Percentiles rank a stretch among this genome's conserved stretches.
These are phyloP conservation scores for Hydropsyche tenuis DNA, from an alignment of 1,140 invertebrate genomes.

Conservation along the genomic window DNA sequence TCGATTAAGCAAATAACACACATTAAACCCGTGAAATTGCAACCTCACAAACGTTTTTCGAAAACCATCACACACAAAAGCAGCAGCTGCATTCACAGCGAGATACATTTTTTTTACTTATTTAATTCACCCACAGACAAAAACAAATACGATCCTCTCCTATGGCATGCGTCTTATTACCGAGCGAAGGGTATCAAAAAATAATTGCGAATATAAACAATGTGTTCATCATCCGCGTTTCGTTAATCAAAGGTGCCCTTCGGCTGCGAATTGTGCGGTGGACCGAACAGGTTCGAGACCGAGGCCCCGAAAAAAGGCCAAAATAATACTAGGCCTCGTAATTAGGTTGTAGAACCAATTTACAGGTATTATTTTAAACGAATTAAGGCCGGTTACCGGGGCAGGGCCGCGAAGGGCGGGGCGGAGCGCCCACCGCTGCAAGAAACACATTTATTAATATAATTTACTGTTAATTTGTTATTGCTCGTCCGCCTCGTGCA, in stretches of 20 bases:
- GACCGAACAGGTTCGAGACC: conserved; percentile 30
- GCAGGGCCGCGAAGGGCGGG: conserved; percentile 37
- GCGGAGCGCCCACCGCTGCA: conserved; percentile 30
- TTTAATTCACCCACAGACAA: no score
- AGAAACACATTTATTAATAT: conserved; percentile 39
- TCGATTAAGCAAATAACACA: no score
- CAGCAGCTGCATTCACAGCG: no score
- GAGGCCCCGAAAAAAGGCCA: conserved; percentile 26
- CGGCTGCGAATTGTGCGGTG: conserved; percentile 16
- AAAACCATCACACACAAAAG: no score
- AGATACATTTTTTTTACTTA: no score
- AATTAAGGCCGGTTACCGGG: conserved; percentile 43
- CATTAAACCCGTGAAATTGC: no score
- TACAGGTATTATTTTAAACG: conserved; percentile 49
- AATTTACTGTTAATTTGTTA: conserved; percentile 43
- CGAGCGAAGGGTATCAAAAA: background rate
- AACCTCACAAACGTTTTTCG: no score
- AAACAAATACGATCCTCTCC: no score
- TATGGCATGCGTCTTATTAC: no score
- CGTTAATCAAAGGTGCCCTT: conserved; percentile 23
- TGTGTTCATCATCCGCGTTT: conserved; percentile 27
- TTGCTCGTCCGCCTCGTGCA: conserved; percentile 23
- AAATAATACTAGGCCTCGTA: conserved; percentile 38
- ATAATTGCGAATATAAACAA: conserved; percentile 20
- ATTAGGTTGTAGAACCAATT: conserved; percentile 49